These are phyloP conservation scores for Taenaris catops DNA, from an alignment of 2,888 invertebrate species.

Conservation along the genomic window DNA sequence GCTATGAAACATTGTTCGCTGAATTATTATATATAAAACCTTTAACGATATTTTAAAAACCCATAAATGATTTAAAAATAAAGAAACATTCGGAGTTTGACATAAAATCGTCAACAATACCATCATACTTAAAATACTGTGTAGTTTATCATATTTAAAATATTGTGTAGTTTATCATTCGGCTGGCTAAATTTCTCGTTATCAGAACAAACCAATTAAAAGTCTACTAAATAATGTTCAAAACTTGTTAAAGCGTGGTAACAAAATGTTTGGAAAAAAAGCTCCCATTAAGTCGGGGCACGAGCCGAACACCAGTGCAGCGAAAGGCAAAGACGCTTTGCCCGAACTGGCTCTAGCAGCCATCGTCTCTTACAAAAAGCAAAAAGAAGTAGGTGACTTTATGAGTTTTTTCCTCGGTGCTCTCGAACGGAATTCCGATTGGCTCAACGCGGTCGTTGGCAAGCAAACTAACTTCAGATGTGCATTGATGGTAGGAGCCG, in stretches of 20 bases:
- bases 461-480: slow-evolving; percentile 57
- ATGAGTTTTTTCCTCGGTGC: slow-evolving; percentile 52
- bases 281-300: slow-evolving; percentile 34
- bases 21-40: no score
- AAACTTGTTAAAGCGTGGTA: slow-evolving; percentile 32
- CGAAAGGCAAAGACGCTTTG: slow-evolving; percentile 33
- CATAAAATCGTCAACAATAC: no score
- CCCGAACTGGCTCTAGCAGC: slow-evolving; percentile 62
- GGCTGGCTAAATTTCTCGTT: slow-evolving; percentile 52
- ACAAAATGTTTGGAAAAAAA: slow-evolving; percentile 29
- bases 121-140: no score
- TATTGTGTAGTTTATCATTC: slow-evolving; percentile 2
- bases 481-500: slow-evolving; percentile 57
- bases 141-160: slow-evolving; percentile 1
- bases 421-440: slow-evolving; percentile 53
- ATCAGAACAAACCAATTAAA: slow-evolving; percentile 35
- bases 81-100: no score
- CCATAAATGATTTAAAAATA: no score
- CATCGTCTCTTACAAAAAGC: slow-evolving; percentile 54
- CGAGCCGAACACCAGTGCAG: slow-evolving; percentile 29
- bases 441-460: slow-evolving; percentile 54
- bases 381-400: slow-evolving; percentile 60
- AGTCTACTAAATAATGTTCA: slow-evolving; percentile 40
- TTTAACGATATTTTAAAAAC: no score
- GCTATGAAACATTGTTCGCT: no score